Evolutionary conservation across 2,888 invertebrate species (phyloP).

Genomic region (Ferdinandea cuprea): DNA sequence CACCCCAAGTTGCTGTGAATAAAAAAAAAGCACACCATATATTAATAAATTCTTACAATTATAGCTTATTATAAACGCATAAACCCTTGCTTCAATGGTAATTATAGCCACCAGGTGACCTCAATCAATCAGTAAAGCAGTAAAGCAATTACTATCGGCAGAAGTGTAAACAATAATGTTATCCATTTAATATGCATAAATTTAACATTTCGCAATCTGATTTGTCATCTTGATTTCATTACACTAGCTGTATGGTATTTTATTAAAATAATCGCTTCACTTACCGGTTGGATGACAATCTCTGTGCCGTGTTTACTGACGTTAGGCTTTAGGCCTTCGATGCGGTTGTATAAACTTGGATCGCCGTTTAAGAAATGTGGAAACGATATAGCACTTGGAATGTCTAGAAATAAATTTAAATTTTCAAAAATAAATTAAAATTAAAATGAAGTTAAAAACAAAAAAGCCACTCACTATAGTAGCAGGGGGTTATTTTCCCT

Average conservation of each 20-base stretch:
- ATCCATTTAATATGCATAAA: constrained; percentile 9
- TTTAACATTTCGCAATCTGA: constrained; percentile 2
- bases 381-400: constrained; percentile 89
- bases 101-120: constrained; percentile 18
- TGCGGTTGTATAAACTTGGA: constrained; percentile 84
- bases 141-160: not conserved
- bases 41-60: constrained; percentile 17
- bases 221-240: not conserved
- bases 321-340: constrained; percentile 87
- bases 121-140: constrained; percentile 7
- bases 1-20: constrained; percentile 86
- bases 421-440: not conserved
- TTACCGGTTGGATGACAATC: constrained; percentile 89
- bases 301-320: constrained; percentile 83
- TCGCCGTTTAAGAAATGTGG: constrained; percentile 89
- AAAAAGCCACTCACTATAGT: constrained; percentile 85
- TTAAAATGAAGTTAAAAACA: not conserved
- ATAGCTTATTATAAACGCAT: constrained; percentile 25
- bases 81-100: constrained; percentile 2
- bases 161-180: constrained; percentile 1
- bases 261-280: constrained; percentile 38
- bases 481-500: constrained; percentile 88
- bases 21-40: constrained; percentile 19
- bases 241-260: not conserved
- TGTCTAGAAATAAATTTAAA: constrained; percentile 83